A percentile compares a stretch with the other conserved stretches of the same genome.
Conservation (phyloP, 2,888 invertebrate genomes). For the Ormyrus nitidulus region DNA sequence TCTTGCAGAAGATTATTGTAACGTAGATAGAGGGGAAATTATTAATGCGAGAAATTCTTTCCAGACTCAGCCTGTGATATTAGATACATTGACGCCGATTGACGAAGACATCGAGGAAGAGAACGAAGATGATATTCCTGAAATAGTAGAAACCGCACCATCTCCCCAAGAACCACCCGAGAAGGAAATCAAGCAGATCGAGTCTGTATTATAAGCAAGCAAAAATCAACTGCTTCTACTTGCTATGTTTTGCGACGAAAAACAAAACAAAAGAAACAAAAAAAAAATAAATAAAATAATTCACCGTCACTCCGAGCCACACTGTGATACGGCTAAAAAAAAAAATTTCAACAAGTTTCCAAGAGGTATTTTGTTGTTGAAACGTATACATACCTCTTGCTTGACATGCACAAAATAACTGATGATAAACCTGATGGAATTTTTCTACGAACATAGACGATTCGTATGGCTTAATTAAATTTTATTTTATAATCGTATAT, state of each 20-base stretch:
- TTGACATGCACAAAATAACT: conserved; percentile 59
- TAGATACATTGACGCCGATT: conserved; percentile 87
- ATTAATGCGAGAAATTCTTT: conserved; percentile 20
- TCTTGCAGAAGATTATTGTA: too few relatives aligned
- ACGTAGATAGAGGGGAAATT: too few relatives aligned
- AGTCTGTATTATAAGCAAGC: conserved; percentile 82
- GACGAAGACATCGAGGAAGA: conserved; percentile 85
- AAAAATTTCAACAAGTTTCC: conserved; percentile 54
- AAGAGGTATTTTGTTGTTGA: conserved; percentile 39
- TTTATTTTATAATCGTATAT: conserved; percentile 58
- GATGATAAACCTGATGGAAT: conserved; percentile 63
- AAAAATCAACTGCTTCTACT: conserved; percentile 45
- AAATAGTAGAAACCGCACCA: conserved; percentile 87
- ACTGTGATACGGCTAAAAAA: conserved; percentile 70
- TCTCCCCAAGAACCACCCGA: conserved; percentile 65
- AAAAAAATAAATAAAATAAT: conserved; percentile 36
- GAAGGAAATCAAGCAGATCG: conserved; percentile 80
- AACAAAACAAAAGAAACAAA: conserved; percentile 34
- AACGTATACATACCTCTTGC: conserved; percentile 30
- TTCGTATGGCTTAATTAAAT: conserved; percentile 54
- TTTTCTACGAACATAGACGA: conserved; percentile 49
- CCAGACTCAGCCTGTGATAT: conserved; percentile 80
- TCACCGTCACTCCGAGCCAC: conserved; percentile 71
- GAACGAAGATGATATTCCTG: conserved; percentile 84
- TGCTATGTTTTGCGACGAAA: conserved; percentile 52